Evolutionary conservation across 2,888 invertebrate species (phyloP).

Genomic region (Abrostola triplasia): DNA sequence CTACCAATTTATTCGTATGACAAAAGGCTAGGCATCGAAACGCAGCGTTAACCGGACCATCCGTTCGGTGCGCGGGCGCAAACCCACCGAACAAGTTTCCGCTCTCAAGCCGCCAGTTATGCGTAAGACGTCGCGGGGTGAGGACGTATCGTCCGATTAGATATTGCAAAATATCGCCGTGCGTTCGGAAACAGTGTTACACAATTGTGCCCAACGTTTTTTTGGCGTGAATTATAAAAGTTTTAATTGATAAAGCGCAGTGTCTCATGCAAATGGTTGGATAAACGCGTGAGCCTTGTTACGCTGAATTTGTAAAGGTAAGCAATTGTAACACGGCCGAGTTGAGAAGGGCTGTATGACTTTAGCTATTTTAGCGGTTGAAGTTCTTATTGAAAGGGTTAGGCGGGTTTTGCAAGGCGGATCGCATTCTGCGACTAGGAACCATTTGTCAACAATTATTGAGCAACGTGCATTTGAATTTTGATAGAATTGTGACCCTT

Average conservation of each 20-base stretch:
- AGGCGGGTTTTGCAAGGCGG: conserved; percentile 77
- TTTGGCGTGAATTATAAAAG: conserved; percentile 64
- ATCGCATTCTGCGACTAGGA: conserved; percentile 73
- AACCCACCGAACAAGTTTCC: conserved; percentile 78
- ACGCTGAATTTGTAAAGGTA: conserved; percentile 74
- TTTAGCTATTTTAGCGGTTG: conserved; percentile 64
- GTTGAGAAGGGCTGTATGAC: conserved; percentile 71
- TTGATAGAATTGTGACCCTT: conserved; percentile 59
- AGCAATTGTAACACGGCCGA: conserved; percentile 68
- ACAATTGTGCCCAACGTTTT: conserved; percentile 75
- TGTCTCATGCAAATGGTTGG: conserved; percentile 63
- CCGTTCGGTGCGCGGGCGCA: conserved; percentile 76
- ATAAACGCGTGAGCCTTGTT: conserved; percentile 66
- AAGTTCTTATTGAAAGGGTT: conserved; percentile 73
- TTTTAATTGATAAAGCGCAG: conserved; percentile 64
- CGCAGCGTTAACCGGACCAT: conserved; percentile 80
- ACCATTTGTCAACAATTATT: conserved; percentile 81
- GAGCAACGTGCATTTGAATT: conserved; percentile 67
- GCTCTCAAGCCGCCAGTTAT: conserved; percentile 70
- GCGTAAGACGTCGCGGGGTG: conserved; percentile 71
- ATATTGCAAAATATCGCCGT: conserved; percentile 70
- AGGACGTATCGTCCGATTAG: conserved; percentile 64
- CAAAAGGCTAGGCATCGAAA: conserved; percentile 79
- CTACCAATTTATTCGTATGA: conserved; percentile 69
- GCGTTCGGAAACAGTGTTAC: conserved; percentile 78